Evolutionary conservation across 2,113 vertebrate genomes (phyloP), one percentile per base, ranked within the genome.

Genomic region (Podarcis raffonei): DNA sequence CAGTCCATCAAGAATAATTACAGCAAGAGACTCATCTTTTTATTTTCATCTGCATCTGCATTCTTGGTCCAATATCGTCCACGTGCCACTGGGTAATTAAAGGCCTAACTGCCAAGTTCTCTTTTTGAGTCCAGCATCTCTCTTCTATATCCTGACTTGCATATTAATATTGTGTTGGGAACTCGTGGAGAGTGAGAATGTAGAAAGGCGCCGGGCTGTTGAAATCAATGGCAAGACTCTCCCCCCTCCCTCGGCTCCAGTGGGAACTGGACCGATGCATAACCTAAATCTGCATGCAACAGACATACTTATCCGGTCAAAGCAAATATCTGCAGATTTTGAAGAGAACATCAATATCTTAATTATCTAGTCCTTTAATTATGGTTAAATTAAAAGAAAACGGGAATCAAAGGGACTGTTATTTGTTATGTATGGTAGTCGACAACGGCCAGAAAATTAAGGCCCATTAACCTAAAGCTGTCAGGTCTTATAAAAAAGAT

Each of bases 111-210:
- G 88, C 90, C 94, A 94, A 93, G 92, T 90, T 93, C 89, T 92
- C 71, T 95, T 91, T 96, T 88, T 93, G 87, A 95, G 90, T 85
- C 92, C 91, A 93, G 89, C 71, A 32, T 91, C 86, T 93, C 53
- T 93, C 92, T 85, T 79, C 92, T 20, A 25, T 77, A 90, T 87
- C 94, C 94, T 97, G 94, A 96, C 95, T 92, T 92, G 95, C 94
- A 96, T 97, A 89, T 94, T 96, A 97, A 96, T 95, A 86, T 93
- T 80, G 77, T 74, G 62, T 27, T 35, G 77, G 35, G 89, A 95
- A 89, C 84, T 59, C 81, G 53, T 53, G 91, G 81, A 91, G 81
- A 93, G 90, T 18, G 75, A 92, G 84, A 48, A 5, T 77, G 42
- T 88, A 75, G 57, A 78, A 76, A 83, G 27, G 48, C 11, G 9